Conservation (phyloP, 2,797 vertebrate species). For the Discoglossus pictus region DNA sequence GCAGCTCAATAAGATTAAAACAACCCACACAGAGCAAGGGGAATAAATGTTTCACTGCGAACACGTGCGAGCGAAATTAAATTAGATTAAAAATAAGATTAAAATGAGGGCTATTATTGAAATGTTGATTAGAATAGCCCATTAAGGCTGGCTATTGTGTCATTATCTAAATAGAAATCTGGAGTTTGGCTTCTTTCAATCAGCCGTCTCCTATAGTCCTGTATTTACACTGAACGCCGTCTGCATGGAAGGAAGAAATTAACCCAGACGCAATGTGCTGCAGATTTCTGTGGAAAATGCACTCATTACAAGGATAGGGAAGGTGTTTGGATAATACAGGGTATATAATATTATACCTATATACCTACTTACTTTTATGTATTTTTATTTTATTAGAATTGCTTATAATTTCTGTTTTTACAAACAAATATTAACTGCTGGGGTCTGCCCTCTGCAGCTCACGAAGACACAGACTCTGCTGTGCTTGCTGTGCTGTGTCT, state of each 20-base stretch:
- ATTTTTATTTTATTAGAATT: too few species aligned
- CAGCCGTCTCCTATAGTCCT: slow-evolving; percentile 24
- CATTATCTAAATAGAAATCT: slow-evolving; percentile 52
- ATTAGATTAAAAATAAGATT: slow-evolving; percentile 50
- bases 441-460: too few species aligned
- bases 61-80: slow-evolving; percentile 40
- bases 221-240: slow-evolving; percentile 28
- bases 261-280: not conserved
- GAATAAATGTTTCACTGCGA: slow-evolving; percentile 16
- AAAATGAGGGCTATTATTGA: slow-evolving; percentile 46
- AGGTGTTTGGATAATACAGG: too few species aligned
- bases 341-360: too few species aligned
- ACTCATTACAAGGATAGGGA: too few species aligned
- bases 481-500: too few species aligned
- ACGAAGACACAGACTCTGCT: too few species aligned
- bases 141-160: slow-evolving; percentile 42
- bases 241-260: not conserved
- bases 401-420: too few species aligned
- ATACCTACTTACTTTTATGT: too few species aligned
- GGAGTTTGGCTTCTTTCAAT: slow-evolving; percentile 34
- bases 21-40: not conserved
- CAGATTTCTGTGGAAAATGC: too few species aligned
- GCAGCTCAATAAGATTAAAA: slow-evolving; percentile 24
- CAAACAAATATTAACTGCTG: too few species aligned
- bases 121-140: slow-evolving; percentile 36